Evolutionary conservation across 2,797 vertebrate species (phyloP).

Genomic region (Xiphophorus birchmanni): DNA sequence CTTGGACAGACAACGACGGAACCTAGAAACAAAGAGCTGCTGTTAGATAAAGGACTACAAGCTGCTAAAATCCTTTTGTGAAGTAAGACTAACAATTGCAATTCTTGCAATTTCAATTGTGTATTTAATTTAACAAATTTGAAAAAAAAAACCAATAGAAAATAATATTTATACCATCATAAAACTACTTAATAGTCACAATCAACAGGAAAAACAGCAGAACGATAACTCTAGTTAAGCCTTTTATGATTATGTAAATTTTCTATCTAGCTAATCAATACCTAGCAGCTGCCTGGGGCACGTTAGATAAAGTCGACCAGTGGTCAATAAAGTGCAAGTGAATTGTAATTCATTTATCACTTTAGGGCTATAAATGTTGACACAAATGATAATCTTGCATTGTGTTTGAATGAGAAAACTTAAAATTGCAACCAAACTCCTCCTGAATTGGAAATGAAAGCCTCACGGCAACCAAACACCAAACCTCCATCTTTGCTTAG

Average conservation of each 20-base stretch:
- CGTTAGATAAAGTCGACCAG: conserved; percentile 45
- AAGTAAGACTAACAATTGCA: neutral
- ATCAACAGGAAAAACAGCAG: neutral
- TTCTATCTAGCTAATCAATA: conserved; percentile 45
- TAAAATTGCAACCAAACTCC: neutral
- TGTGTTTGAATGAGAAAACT: conserved; percentile 3
- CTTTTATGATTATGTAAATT: conserved; percentile 31
- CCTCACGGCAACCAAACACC: neutral
- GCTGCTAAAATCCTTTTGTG: neutral
- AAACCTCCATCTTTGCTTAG: conserved; percentile 40
- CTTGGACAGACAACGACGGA: conserved; percentile 6
- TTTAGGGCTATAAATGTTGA: conserved; percentile 19
- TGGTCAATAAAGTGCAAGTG: conserved; percentile 40
- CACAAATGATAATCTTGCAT: neutral
- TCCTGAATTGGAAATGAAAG: neutral
- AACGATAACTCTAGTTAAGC: neutral
- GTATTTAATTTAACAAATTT: neutral
- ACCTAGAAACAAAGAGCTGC: conserved; percentile 3
- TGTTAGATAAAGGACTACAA: neutral
- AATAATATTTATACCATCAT: neutral
- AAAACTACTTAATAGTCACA: neutral
- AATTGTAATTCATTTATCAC: conserved; percentile 16
- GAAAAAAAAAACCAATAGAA: neutral
- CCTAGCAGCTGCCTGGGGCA: conserved; percentile 44
- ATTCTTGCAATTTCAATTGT: neutral